A percentile compares a stretch with the other conserved stretches of the same genome.
Evolutionary conservation across 1,140 invertebrate species (phyloP).

Genomic region (Pogonomyrmex californicus): DNA sequence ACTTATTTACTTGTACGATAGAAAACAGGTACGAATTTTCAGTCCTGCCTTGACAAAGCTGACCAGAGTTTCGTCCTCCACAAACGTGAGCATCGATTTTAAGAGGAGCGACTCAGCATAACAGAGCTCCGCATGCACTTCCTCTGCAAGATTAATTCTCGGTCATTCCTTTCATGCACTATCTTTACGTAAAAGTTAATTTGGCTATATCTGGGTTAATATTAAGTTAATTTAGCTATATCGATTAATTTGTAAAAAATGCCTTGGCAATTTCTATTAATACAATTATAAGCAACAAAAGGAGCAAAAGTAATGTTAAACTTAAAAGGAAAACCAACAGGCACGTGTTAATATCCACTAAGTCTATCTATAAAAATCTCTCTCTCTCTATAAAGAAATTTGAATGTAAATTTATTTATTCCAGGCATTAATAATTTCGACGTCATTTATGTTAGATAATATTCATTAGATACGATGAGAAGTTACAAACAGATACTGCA

Average conservation of each 20-base stretch:
- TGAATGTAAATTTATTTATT: neutral
- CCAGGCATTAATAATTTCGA: neutral
- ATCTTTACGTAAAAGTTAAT: slow-evolving; percentile 18
- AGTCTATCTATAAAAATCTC: neutral
- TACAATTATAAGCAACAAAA: neutral
- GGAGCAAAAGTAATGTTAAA: neutral
- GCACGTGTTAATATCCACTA: neutral
- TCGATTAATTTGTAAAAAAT: slow-evolving; percentile 8
- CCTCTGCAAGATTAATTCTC: slow-evolving; percentile 88
- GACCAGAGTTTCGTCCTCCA: slow-evolving; percentile 97
- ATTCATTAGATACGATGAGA: neutral
- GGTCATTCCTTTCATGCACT: slow-evolving; percentile 76
- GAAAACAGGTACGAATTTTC: slow-evolving; percentile 96
- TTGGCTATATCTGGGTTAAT: neutral
- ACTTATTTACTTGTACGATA: slow-evolving; percentile 95
- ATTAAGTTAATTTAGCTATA: neutral
- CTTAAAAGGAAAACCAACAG: neutral
- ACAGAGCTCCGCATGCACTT: slow-evolving; percentile 98
- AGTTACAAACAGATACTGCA: neutral
- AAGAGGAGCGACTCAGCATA: slow-evolving; percentile 96
- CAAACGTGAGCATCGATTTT: slow-evolving; percentile 95
- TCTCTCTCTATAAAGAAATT: neutral
- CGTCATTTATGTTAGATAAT: slow-evolving; percentile 4
- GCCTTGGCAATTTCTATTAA: neutral
- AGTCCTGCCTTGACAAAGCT: slow-evolving; percentile 97